A percentile compares a stretch with the other conserved stretches of the same genome.
Conservation (phyloP, 2,113 vertebrate species). For the Puffinus mauretanicus region DNA sequence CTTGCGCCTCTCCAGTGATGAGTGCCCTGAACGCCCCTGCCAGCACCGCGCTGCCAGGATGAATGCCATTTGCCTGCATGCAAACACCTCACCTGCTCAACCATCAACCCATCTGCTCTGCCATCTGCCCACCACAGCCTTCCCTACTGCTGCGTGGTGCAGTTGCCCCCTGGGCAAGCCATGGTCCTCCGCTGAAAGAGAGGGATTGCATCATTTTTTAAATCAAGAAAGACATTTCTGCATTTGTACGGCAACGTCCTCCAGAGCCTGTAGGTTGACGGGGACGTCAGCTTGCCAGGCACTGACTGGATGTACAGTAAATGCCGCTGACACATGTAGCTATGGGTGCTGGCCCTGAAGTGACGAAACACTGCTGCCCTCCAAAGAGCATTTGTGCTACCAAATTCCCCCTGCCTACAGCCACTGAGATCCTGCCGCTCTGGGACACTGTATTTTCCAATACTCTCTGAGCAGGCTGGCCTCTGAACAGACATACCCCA, state of each 20-base stretch:
- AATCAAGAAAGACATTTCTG: not conserved
- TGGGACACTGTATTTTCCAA: not conserved
- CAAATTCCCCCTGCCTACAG: not conserved
- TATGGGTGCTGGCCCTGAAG: not conserved
- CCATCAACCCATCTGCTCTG: not conserved
- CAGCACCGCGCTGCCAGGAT: accelerated
- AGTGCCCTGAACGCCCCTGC: accelerated
- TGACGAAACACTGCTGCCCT: not conserved
- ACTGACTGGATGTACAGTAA: not conserved
- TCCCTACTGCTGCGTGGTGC: not conserved
- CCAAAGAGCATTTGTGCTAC: not conserved
- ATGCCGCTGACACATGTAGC: not conserved
- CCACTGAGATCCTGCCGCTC: not conserved
- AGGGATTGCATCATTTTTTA: not conserved
- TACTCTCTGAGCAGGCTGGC: not conserved
- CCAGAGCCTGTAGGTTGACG: accelerated
- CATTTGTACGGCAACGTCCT: accelerated
- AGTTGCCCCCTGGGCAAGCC: not conserved
- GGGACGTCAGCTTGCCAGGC: not conserved
- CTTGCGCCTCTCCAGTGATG: not conserved
- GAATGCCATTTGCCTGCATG: not conserved
- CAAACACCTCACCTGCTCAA: not conserved
- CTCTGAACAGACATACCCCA: not conserved
- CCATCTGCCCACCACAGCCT: not conserved
- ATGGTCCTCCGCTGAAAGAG: not conserved